These are phyloP conservation scores for Thera obeliscata DNA, from an alignment of 2,888 invertebrate species.

Conservation along the genomic window DNA sequence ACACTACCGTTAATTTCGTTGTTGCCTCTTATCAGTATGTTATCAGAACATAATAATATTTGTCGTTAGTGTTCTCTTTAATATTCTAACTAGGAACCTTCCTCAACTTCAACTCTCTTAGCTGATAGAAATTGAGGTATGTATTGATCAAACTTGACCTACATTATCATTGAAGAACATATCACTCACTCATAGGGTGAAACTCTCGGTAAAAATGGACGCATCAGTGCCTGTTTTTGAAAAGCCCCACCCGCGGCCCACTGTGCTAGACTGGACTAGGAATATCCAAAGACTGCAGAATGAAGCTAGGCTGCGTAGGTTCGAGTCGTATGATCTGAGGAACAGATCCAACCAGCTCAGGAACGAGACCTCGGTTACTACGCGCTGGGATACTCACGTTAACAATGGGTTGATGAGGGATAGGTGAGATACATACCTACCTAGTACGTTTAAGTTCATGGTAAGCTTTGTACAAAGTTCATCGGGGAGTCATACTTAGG, in stretches of 20 bases:
- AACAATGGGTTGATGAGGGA: slow-evolving; percentile 89
- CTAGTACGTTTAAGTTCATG: no score
- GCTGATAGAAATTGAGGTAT: slow-evolving; percentile 14
- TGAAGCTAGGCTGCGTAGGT: slow-evolving; percentile 87
- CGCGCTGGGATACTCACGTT: slow-evolving; percentile 91
- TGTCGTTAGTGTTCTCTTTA: neutral
- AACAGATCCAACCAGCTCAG: slow-evolving; percentile 88
- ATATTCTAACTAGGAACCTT: neutral
- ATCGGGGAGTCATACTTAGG: no score
- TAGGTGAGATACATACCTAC: slow-evolving; percentile 71
- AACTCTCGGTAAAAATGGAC: slow-evolving; percentile 57
- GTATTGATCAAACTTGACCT: slow-evolving; percentile 36
- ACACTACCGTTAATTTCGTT: no score
- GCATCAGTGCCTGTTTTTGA: slow-evolving; percentile 82
- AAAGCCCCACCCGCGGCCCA: slow-evolving; percentile 87
- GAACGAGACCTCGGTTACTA: slow-evolving; percentile 89
- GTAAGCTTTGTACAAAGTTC: no score
- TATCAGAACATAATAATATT: no score
- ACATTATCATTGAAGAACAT: slow-evolving; percentile 5
- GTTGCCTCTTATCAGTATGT: no score
- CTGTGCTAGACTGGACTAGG: slow-evolving; percentile 90
- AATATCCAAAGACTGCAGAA: slow-evolving; percentile 89
- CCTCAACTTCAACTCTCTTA: slow-evolving; percentile 9
- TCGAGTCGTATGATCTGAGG: slow-evolving; percentile 88
- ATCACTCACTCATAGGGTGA: neutral